Evolutionary conservation across 2,888 invertebrate species (phyloP).

Genomic region (Amiota mariae): DNA sequence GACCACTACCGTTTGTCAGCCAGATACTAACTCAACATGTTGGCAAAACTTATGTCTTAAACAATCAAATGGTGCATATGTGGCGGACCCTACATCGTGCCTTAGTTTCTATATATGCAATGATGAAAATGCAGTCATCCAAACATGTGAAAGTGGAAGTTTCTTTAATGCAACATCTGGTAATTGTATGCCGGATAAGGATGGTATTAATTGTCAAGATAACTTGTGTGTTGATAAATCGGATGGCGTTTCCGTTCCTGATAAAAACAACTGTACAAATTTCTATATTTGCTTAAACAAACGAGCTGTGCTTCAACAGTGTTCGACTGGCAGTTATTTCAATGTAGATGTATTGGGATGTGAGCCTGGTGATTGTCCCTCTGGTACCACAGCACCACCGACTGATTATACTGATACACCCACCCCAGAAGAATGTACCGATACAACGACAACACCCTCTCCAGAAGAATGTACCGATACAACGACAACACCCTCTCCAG

Average conservation of each 20-base stretch:
- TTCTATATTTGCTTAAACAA: slow-evolving; percentile 51
- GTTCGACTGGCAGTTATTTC: slow-evolving; percentile 50
- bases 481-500: slow-evolving; percentile 35
- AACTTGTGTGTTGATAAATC: slow-evolving; percentile 38
- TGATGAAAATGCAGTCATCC: no score
- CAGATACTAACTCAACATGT: slow-evolving; percentile 53
- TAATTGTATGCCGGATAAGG: slow-evolving; percentile 37
- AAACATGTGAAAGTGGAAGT: slow-evolving; percentile 49
- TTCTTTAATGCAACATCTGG: slow-evolving; percentile 47
- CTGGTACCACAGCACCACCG: slow-evolving; percentile 25
- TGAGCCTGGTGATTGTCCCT: slow-evolving; percentile 54
- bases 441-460: slow-evolving; percentile 15
- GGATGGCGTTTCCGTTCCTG: slow-evolving; percentile 43
- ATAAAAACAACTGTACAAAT: slow-evolving; percentile 39
- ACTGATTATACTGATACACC: slow-evolving; percentile 21
- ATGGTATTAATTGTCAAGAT: no score
- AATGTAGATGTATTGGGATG: slow-evolving; percentile 36
- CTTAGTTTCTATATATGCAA: slow-evolving; percentile 54
- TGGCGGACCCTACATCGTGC: slow-evolving; percentile 48
- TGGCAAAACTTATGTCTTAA: slow-evolving; percentile 61
- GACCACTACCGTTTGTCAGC: slow-evolving; percentile 44
- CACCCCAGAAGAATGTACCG: slow-evolving; percentile 19
- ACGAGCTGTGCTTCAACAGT: slow-evolving; percentile 37
- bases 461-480: slow-evolving; percentile 17
- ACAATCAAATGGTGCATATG: slow-evolving; percentile 37